Conservation (phyloP, 2,113 vertebrate genomes). For the Halichoerus grypus region DNA sequence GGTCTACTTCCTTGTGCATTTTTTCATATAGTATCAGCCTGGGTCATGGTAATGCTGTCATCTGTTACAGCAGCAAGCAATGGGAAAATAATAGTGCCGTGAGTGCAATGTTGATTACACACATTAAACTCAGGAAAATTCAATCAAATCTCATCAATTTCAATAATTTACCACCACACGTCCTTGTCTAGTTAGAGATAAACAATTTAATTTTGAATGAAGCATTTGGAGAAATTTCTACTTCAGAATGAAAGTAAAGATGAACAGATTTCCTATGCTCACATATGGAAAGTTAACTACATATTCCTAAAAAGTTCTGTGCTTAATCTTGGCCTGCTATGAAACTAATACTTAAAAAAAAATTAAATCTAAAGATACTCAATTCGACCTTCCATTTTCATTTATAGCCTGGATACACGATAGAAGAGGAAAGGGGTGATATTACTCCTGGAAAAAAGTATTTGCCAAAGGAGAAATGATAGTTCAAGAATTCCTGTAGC, state of each 20-base stretch:
- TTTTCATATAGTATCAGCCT: not conserved
- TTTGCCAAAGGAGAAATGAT: conserved; percentile 12
- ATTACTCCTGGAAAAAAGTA: not conserved
- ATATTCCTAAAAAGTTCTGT: not conserved
- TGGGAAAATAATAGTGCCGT: not conserved
- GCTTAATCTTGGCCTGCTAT: conserved; percentile 25
- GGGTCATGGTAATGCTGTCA: conserved; percentile 12
- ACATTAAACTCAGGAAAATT: conserved; percentile 62
- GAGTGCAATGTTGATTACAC: conserved; percentile 43
- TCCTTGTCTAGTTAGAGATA: conserved; percentile 40
- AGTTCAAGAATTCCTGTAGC: not conserved
- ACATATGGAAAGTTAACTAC: conserved; percentile 8
- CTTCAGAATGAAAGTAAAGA: conserved; percentile 40
- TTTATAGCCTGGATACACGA: conserved; percentile 5
- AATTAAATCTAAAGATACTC: not conserved
- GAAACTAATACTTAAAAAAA: conserved; percentile 34
- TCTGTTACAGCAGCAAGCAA: conserved; percentile 7
- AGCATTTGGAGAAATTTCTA: conserved; percentile 59
- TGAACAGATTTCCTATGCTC: not conserved
- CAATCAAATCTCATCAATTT: conserved; percentile 61
- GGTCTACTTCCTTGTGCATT: not conserved
- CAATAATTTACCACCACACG: conserved; percentile 60
- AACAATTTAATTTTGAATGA: conserved; percentile 72
- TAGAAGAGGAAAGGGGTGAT: not conserved
- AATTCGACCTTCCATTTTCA: conserved; percentile 28